A percentile compares a stretch with the other conserved stretches of the same genome.
These are phyloP conservation scores for Mactromeris polynyma DNA, from an alignment of 2,888 invertebrate genomes.

Conservation along the genomic window DNA sequence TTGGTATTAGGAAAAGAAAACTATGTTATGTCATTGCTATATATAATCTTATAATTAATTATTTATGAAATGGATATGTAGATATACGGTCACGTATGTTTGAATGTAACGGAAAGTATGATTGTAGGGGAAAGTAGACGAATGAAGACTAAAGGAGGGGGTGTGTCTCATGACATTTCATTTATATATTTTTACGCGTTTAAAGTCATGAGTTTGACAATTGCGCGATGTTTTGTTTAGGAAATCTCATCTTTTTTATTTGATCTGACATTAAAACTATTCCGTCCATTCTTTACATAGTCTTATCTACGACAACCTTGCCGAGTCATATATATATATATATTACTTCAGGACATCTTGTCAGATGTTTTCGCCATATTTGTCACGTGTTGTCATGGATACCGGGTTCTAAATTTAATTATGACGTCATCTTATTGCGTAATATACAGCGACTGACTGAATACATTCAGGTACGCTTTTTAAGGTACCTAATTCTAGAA, in stretches of 20 bases:
- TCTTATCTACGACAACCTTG: constrained; percentile 19
- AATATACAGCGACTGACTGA: not conserved
- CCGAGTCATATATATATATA: constrained; percentile 25
- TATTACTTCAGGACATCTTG: constrained; percentile 27
- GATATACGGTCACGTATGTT: not conserved
- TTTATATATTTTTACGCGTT: constrained; percentile 14
- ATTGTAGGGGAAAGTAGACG: not conserved
- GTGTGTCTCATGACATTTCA: constrained; percentile 41
- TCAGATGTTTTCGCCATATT: constrained; percentile 27
- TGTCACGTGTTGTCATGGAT: constrained; percentile 19
- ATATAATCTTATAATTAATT: constrained; percentile 12
- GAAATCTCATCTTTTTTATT: constrained; percentile 26
- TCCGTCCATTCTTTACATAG: constrained; percentile 38
- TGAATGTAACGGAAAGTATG: constrained; percentile 6
- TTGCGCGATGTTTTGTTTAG: not conserved
- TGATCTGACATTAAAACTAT: constrained; percentile 20
- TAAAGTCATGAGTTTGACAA: not conserved
- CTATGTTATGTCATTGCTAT: constrained; percentile 8
- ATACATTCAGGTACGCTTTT: no score
- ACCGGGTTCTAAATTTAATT: not conserved
- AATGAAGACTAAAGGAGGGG: constrained; percentile 22
- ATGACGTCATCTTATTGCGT: not conserved
- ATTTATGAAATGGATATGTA: constrained; percentile 10
- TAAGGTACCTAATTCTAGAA: no score
- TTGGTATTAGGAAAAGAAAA: not conserved